Percentiles rank a stretch among this genome's conserved stretches.
These are phyloP conservation scores for Heliconius cydno DNA, from an alignment of 2,888 invertebrate species.

Conservation along the genomic window DNA sequence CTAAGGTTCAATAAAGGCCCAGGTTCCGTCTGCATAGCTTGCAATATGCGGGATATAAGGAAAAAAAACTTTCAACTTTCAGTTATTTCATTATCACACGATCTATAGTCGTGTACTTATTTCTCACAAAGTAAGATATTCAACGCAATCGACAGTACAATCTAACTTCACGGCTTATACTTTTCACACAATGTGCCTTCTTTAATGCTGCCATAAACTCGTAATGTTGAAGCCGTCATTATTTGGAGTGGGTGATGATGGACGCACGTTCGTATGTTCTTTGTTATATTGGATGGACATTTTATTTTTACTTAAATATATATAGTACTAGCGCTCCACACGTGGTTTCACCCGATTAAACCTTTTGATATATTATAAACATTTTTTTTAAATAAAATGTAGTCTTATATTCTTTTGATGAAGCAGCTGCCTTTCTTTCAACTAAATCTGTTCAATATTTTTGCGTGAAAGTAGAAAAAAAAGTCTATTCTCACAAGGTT, in stretches of 20 bases:
- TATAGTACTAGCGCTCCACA: neutral
- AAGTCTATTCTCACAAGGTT: no score
- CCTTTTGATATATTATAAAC: no score
- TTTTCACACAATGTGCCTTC: constrained; percentile 41
- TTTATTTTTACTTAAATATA: neutral
- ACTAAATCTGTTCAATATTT: no score
- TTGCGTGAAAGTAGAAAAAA: no score
- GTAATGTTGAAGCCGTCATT: constrained; percentile 37
- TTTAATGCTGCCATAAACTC: constrained; percentile 35
- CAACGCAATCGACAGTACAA: constrained; percentile 9
- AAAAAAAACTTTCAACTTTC: no score
- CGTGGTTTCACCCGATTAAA: no score
- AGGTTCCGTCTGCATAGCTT: no score
- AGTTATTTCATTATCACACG: neutral
- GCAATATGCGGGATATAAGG: no score
- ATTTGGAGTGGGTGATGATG: constrained; percentile 33
- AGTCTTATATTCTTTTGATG: no score
- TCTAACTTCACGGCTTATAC: constrained; percentile 27
- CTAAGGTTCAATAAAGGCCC: no score
- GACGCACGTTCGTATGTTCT: constrained; percentile 23
- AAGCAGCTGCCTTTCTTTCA: no score
- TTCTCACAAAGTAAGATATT: constrained; percentile 9
- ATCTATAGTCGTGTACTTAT: neutral
- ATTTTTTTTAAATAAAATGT: no score
- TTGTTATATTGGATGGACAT: constrained; percentile 3